Base-by-base conservation (phyloP, 2,113 vertebrate species). In the Genyomyrus donnyi region DNA sequence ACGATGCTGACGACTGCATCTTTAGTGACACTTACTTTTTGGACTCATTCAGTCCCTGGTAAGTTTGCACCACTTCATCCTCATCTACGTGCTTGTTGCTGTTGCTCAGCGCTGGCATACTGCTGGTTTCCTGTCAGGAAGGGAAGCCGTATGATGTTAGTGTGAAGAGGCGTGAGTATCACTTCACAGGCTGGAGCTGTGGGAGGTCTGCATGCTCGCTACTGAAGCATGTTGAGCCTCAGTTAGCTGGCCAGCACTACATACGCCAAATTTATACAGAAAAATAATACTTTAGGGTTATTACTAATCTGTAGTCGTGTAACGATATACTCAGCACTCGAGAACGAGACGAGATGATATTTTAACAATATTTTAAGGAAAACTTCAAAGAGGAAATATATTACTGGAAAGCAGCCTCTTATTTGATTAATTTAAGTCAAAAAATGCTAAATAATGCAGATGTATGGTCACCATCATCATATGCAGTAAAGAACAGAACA, bases 41-140 rank as follows among this genome's bases (percentile, higher is more conserved):
- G 0, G 97, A 96, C 95, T 98, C 96, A 0, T 94, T 96, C 90
- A 98, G 93, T 5, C 96, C 96, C 7, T 97, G 96, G 74, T 97
- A 97, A 1, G 96, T 96, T 89, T 95, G 93, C 0, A 96, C 94
- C 0, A 92, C 96, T 0, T 98, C 96, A 17, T 97, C 96, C 90
- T 94, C 95, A 84, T 97, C 97, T 1, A 96, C 58, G 0, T 97
- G 94, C 89, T 94, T 96, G 86, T 96, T 96, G 2, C 96, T 96
- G 95, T 95, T 95, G 0, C 94, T 94, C 95, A 94, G 95, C 35
- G 94, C 93, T 17, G 93, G 77, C 7, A 90, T 85, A 0, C 90
- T 85, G 2, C 83, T 91, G 21, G 91, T 89, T 77, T 92, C 90
- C 94, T 93, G 85, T 80, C 45, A 27, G 88, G 19, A 62, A 8